These are phyloP conservation scores for rabbit (Oryctolagus cuniculus) DNA, from an alignment of 2,113 vertebrate species.

Conservation along the genomic window DNA sequence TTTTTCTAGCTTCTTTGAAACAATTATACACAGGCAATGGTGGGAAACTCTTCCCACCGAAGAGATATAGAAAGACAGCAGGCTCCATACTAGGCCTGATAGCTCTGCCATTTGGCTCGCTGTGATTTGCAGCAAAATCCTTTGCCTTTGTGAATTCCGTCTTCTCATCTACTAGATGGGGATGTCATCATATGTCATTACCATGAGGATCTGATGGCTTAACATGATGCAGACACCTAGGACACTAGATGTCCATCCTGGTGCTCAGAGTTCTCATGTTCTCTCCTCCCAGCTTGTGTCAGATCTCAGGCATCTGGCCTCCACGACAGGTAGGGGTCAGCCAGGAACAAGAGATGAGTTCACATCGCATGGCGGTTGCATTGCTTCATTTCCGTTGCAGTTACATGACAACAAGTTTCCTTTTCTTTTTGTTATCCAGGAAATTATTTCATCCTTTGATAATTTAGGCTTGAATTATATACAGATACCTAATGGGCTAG, in stretches of 20 bases:
- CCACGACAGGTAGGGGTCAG: not conserved
- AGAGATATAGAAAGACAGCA: not conserved
- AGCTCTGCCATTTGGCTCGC: too few species aligned
- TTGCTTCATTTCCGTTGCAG: slow-evolving; percentile 75
- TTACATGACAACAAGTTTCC: slow-evolving; percentile 28
- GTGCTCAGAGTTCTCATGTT: fast-evolving
- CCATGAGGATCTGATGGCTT: not conserved
- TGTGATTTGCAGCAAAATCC: not conserved
- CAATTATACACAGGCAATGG: not conserved
- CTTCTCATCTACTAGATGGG: not conserved
- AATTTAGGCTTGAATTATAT: slow-evolving; percentile 17
- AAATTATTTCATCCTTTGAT: slow-evolving; percentile 72
- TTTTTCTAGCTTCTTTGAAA: not conserved
- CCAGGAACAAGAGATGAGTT: not conserved
- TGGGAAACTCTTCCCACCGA: not conserved
- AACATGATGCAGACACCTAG: not conserved
- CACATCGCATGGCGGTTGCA: not conserved
- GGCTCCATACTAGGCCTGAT: not conserved
- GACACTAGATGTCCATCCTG: fast-evolving
- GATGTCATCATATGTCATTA: not conserved
- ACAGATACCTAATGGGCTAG: not conserved
- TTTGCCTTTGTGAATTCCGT: not conserved
- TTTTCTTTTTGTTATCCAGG: slow-evolving; percentile 39
- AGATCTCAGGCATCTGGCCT: not conserved
- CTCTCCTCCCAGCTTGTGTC: not conserved